Evolutionary conservation across 2,797 vertebrate genomes (phyloP).

Genomic region (Cottoperca gobio): DNA sequence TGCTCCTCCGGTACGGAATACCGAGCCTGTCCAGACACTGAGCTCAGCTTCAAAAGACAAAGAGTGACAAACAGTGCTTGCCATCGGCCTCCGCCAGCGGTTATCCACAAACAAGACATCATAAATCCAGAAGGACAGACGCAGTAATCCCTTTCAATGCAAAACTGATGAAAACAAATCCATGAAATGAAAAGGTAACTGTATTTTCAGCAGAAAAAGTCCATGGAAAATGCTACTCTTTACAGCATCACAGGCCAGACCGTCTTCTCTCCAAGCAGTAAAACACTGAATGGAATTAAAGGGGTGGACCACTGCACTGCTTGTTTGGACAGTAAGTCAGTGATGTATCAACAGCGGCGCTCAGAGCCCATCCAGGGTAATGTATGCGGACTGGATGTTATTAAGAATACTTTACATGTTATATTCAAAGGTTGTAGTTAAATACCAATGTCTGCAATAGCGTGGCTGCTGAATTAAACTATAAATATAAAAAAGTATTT

Average conservation of each 20-base stretch:
- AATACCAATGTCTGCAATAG: not conserved
- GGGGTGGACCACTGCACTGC: constrained; percentile 26
- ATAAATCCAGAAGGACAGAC: constrained; percentile 5
- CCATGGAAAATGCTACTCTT: not conserved
- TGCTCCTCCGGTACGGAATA: no score
- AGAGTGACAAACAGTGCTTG: no score
- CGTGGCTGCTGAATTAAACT: not conserved
- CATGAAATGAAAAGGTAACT: accelerated
- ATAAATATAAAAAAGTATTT: no score
- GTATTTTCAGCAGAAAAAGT: not conserved
- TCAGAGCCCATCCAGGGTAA: constrained; percentile 45
- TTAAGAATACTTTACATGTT: no score
- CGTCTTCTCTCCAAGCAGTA: not conserved
- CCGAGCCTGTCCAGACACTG: no score
- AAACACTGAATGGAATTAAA: constrained; percentile 19
- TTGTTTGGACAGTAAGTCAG: not conserved
- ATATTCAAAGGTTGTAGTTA: not conserved
- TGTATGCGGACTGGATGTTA: not conserved
- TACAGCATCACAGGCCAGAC: not conserved
- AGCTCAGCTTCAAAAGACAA: no score
- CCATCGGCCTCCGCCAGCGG: constrained; percentile 30
- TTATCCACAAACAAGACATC: constrained; percentile 30
- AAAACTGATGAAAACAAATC: accelerated
- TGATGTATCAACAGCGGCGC: constrained; percentile 72
- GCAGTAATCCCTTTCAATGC: not conserved